phyloP scores from a whole-genome alignment of 2,888 invertebrate species.

The Machimus atricapillus region DNA sequence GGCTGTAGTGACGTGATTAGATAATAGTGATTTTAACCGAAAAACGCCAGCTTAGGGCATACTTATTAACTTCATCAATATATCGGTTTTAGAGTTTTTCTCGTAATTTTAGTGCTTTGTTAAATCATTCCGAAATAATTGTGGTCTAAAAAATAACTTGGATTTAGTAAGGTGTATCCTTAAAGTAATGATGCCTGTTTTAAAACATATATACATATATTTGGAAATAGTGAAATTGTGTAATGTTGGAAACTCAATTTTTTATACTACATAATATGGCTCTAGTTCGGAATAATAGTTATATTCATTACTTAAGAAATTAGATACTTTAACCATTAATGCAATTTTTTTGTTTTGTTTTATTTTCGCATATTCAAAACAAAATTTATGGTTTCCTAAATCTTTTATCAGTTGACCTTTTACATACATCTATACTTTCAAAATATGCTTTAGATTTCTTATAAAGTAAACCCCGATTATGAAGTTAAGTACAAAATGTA shows the following conservation, averaged over 20 bases:
- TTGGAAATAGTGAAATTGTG: background rate
- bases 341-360: no score
- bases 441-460: no score
- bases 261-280: no score
- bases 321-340: no score
- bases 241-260: background rate
- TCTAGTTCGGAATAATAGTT: background rate
- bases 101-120: background rate
- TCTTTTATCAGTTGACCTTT: no score
- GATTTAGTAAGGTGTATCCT: background rate
- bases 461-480: no score
- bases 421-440: no score
- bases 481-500: no score
- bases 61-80: background rate
- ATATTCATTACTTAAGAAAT: background rate
- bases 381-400: no score
- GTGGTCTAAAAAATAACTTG: background rate
- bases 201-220: background rate
- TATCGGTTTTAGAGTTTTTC: background rate
- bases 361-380: no score
- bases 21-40: background rate
- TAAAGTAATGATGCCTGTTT: background rate
- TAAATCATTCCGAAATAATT: background rate
- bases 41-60: background rate
- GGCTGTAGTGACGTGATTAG: background rate